Conservation (phyloP, 2,113 vertebrate species). For the Loxodonta africana region DNA sequence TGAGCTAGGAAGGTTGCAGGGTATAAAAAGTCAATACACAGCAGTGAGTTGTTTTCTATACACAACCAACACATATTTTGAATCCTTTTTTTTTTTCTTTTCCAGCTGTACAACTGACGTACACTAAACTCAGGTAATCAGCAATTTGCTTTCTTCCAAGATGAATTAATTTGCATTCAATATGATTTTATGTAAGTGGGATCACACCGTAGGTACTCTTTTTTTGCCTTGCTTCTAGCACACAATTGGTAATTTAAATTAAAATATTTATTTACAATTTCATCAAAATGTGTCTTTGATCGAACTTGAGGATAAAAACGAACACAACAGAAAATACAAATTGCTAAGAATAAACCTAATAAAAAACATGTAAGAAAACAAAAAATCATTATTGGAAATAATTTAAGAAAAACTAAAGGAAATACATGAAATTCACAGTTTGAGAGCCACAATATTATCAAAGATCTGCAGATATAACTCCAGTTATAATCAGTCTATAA, state of each 20-base stretch:
- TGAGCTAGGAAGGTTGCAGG: neutral
- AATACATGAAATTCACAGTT: neutral
- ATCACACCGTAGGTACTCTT: neutral
- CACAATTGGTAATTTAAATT: neutral
- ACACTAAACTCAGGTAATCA: neutral
- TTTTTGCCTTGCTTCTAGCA: neutral
- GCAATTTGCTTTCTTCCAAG: neutral
- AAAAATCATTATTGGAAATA: neutral
- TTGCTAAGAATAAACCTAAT: neutral
- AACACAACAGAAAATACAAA: neutral
- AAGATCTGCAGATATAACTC: neutral
- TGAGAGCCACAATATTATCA: neutral
- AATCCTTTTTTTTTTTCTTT: neutral
- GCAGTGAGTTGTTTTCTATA: no score
- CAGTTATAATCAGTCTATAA: neutral
- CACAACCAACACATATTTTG: neutral
- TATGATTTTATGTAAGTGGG: neutral
- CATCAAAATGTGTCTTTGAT: neutral
- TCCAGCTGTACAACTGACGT: neutral
- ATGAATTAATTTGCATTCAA: neutral
- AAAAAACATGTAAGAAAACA: neutral
- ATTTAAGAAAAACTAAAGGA: neutral
- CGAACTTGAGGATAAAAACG: slow-evolving; percentile 3
- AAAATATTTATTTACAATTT: neutral
- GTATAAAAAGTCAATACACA: neutral